Conservation (phyloP, 2,797 vertebrate genomes). For the Pipistrellus pipistrellus region DNA sequence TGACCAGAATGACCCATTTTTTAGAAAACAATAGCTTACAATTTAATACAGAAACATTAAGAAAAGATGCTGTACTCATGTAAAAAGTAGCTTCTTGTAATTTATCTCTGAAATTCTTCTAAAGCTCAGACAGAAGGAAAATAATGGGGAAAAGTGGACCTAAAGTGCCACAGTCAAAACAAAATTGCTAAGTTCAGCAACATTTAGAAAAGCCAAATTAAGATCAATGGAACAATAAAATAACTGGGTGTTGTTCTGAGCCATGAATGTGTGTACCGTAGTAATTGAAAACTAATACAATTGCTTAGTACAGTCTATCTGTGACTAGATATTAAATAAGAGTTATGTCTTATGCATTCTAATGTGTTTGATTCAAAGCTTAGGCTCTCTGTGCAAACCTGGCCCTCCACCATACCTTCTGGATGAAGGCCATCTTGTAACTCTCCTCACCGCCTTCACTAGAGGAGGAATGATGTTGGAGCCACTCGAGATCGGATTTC, state of each 20-base stretch:
- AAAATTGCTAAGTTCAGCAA: neutral
- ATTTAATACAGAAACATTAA: neutral
- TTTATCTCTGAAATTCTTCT: neutral
- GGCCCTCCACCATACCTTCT: neutral
- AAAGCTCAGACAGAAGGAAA: neutral
- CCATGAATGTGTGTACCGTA: neutral
- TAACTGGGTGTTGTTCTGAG: neutral
- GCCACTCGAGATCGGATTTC: neutral
- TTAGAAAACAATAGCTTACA: neutral
- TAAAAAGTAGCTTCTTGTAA: neutral
- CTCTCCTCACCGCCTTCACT: neutral
- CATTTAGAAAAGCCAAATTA: neutral
- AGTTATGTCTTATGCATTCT: neutral
- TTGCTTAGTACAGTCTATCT: neutral
- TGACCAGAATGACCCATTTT: constrained; percentile 12
- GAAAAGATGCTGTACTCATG: neutral
- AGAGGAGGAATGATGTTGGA: neutral
- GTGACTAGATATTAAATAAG: neutral
- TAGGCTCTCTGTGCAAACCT: neutral
- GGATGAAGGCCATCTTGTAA: neutral
- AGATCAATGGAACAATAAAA: neutral
- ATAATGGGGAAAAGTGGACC: neutral
- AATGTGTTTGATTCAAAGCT: neutral
- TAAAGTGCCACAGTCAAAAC: neutral
- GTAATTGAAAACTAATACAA: neutral